Base-by-base conservation (phyloP, 1,140 invertebrate species). In the Nixonia krombeini region DNA sequence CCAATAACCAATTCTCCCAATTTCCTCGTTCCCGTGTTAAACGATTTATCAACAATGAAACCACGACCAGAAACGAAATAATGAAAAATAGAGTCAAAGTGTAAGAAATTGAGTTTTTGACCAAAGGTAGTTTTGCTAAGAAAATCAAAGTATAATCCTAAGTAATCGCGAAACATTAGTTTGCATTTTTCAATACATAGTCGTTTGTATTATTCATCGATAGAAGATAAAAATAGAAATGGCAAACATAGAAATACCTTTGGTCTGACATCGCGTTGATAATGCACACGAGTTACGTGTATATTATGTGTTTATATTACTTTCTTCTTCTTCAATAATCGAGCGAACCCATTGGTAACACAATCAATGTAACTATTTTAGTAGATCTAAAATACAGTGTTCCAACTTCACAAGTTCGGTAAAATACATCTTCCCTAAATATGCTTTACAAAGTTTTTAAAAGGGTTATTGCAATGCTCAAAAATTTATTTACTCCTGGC, bases 121-220 rank as follows among this genome's bases (percentile, higher is more conserved):
- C 15, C 25, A 40, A 18, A 8, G 8, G 1, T 49, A 50, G 38
- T 57, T 58, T 58, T 63, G 35, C n/a, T n/a, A n/a, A n/a, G 57
- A 62, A 50, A 58, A 67, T 52, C 49, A 46, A 73, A 66, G 56
- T 64, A 63, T 42, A 49, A 70, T 65, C 65, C 68, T 58, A 65
- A 61, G 33, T 47, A 73, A 70, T 67, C 53, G 59, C 49, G 55
- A 40, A 45, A 45, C 46, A 47, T 44, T 80, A 77, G 70, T 74
- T 79, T 70, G 77, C 74, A 74, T 76, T 78, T 75, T 77, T 67
- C 74, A 79, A 79, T 73, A 72, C 76, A 80, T 72, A 79, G 75
- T 70, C 70, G 70, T 59, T 61, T 83, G 63, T 76, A 79, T 81
- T 80, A 82, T 78, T 81, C 77, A 78, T 67, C 71, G 68, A 66